Evolutionary conservation across 2,113 vertebrate genomes (phyloP).

Genomic region (Brachirus orientalis): DNA sequence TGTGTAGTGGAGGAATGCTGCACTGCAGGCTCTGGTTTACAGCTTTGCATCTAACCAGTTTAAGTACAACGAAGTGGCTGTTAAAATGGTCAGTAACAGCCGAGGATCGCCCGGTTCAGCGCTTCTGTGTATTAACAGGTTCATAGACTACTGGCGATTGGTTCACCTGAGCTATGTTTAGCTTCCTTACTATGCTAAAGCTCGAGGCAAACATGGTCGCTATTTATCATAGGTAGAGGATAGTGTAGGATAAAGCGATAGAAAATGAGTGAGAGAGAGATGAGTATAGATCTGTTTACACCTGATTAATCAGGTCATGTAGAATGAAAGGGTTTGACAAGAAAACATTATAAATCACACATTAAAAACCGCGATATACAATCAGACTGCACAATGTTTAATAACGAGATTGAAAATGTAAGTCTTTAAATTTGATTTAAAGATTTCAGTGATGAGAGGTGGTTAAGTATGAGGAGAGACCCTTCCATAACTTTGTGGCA

Average conservation of each 20-base stretch:
- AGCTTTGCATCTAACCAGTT: conserved; percentile 21
- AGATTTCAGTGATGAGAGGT: no score
- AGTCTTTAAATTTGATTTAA: no score
- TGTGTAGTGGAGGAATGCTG: conserved; percentile 39
- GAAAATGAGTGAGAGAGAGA: no score
- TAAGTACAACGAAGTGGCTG: conserved; percentile 25
- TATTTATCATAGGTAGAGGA: conserved; percentile 1
- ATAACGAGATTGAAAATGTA: no score
- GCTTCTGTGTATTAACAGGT: background rate
- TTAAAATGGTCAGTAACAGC: background rate
- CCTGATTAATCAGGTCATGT: no score
- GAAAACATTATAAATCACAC: no score
- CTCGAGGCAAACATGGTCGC: background rate
- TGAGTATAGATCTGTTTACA: background rate
- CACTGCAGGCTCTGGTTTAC: conserved; percentile 44
- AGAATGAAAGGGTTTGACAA: no score
- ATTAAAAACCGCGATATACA: no score
- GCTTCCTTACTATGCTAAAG: background rate
- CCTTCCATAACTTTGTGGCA: no score
- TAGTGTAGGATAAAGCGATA: no score
- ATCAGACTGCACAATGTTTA: no score
- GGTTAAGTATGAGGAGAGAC: no score
- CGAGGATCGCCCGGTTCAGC: background rate
- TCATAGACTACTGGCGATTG: background rate
- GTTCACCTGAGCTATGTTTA: background rate